phyloP scores from a whole-genome alignment of 1,140 invertebrate species.

The Epicauta chinensis region DNA sequence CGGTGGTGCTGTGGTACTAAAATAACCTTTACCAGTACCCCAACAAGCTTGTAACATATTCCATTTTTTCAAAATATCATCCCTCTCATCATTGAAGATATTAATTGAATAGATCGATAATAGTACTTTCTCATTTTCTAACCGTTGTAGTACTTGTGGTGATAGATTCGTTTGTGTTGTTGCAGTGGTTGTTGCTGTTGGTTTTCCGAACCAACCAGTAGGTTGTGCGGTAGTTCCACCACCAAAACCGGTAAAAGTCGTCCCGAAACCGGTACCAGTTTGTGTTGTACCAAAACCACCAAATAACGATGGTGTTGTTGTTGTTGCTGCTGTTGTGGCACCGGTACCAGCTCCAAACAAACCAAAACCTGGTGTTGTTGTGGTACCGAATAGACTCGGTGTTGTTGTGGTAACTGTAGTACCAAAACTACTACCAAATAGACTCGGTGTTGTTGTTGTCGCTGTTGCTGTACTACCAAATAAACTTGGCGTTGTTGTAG shows the following conservation, averaged over 20 bases:
- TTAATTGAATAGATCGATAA: slow-evolving; percentile 53
- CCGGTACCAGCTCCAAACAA: slow-evolving; percentile 23
- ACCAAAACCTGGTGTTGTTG: slow-evolving; percentile 29
- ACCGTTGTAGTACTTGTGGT: slow-evolving; percentile 48
- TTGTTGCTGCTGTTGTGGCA: slow-evolving; percentile 14
- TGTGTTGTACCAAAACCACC: slow-evolving; percentile 46
- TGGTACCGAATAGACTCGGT: slow-evolving; percentile 37
- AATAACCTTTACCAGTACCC: slow-evolving; percentile 76
- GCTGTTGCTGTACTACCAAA: slow-evolving; percentile 27
- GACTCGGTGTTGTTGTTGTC: slow-evolving; percentile 30
- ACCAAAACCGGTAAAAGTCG: slow-evolving; percentile 45
- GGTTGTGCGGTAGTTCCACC: slow-evolving; percentile 37
- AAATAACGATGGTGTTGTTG: slow-evolving; percentile 37
- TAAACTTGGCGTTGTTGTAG: slow-evolving; percentile 22
- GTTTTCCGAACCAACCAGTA: slow-evolving; percentile 44
- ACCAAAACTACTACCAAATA: slow-evolving; percentile 36
- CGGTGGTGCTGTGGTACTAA: slow-evolving; percentile 62
- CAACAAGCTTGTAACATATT: slow-evolving; percentile 91
- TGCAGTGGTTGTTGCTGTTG: slow-evolving; percentile 21
- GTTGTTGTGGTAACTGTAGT: slow-evolving; percentile 28
- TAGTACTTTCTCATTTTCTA: slow-evolving; percentile 32
- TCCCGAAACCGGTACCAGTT: slow-evolving; percentile 50
- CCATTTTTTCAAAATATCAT: slow-evolving; percentile 86
- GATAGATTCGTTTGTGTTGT: slow-evolving; percentile 43
- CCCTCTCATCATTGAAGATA: slow-evolving; percentile 88